Evolutionary conservation across 2,888 invertebrate species (phyloP).

Genomic region (Drosophila leonis): DNA sequence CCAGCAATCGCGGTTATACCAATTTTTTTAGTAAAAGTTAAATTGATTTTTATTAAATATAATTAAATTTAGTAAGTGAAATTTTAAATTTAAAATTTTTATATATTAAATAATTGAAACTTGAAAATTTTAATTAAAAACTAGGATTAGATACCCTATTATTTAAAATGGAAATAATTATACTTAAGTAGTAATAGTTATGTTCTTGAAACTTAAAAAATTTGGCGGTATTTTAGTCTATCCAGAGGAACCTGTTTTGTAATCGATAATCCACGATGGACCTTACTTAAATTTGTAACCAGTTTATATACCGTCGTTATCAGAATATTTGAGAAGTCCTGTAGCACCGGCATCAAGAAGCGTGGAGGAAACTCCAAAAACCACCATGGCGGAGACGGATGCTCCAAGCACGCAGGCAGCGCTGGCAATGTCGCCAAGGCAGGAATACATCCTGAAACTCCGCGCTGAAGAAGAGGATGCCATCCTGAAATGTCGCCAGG

Average conservation of each 20-base stretch:
- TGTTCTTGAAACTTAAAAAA: slow-evolving; percentile 5
- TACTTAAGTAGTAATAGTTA: neutral
- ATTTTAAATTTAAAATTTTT: slow-evolving; percentile 2
- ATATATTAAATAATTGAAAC: neutral
- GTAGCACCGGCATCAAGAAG: too few species aligned
- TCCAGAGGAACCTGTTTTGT: slow-evolving; percentile 2
- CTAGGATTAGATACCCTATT: slow-evolving; percentile 5
- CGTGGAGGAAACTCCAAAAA: too few species aligned
- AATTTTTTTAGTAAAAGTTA: slow-evolving; percentile 3
- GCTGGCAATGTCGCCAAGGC: too few species aligned
- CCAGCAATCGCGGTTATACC: too few species aligned
- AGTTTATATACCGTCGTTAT: slow-evolving; percentile 12
- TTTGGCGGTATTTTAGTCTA: slow-evolving; percentile 3
- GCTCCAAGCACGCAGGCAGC: too few species aligned
- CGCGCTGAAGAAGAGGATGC: too few species aligned
- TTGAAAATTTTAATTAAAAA: neutral
- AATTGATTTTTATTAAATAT: too few species aligned
- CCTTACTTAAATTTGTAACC: slow-evolving; percentile 39
- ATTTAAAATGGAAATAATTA: neutral
- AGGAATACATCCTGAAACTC: too few species aligned
- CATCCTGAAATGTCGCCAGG: too few species aligned
- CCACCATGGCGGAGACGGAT: too few species aligned
- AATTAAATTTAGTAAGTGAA: neutral
- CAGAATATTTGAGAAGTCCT: slow-evolving; percentile 11
- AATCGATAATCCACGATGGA: slow-evolving; percentile 4